phyloP scores from a whole-genome alignment of 2,797 vertebrate genomes.

The Mycteria americana region DNA sequence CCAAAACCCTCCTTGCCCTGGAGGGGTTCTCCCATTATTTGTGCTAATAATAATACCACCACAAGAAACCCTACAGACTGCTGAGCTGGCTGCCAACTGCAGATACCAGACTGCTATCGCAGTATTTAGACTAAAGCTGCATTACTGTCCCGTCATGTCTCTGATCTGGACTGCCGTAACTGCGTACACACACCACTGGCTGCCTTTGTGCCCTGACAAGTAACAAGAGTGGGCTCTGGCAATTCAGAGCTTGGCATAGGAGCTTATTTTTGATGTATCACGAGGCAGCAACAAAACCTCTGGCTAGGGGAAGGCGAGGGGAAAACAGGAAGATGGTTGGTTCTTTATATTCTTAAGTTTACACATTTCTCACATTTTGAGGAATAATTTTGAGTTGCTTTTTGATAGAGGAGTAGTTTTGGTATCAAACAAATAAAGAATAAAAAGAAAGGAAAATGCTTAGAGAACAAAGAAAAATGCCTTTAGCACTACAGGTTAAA shows the following conservation, averaged over 20 bases:
- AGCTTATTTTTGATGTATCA: neutral
- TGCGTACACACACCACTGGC: rapidly evolving
- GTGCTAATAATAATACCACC: neutral
- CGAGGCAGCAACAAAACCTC: neutral
- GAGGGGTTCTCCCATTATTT: neutral
- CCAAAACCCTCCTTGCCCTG: neutral
- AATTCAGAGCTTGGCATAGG: neutral
- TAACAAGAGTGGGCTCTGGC: neutral
- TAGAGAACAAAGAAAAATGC: conserved; percentile 39
- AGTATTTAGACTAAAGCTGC: neutral
- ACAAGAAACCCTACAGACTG: neutral
- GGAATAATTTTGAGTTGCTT: neutral
- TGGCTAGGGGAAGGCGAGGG: neutral
- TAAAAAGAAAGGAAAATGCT: conserved; percentile 18
- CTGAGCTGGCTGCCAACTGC: neutral
- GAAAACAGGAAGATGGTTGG: neutral
- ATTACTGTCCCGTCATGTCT: rapidly evolving
- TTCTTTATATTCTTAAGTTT: neutral
- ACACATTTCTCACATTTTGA: neutral
- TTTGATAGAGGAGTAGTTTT: neutral
- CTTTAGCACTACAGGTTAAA: conserved; percentile 21
- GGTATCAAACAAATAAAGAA: conserved; percentile 9
- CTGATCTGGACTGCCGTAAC: neutral
- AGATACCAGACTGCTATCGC: neutral
- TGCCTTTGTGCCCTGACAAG: neutral